Evolutionary conservation across 1,140 invertebrate genomes (phyloP).

Genomic region (Drosophila paulistorum): DNA sequence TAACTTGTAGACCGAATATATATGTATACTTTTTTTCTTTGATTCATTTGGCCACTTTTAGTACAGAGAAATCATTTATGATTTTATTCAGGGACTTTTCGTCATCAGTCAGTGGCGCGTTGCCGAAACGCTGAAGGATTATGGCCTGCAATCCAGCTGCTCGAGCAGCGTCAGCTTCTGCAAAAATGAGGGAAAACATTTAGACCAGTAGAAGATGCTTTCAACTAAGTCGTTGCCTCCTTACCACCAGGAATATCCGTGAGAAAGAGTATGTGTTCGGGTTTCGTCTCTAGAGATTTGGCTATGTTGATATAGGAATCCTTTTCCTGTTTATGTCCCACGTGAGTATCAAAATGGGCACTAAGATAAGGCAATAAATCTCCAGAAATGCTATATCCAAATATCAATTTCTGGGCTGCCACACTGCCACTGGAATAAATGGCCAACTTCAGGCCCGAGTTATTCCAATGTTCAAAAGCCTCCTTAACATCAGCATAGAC

Average conservation of each 20-base stretch:
- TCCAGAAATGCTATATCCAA: slow-evolving; percentile 89
- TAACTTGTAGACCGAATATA: slow-evolving; percentile 28
- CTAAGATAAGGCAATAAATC: slow-evolving; percentile 90
- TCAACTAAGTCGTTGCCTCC: too few species aligned
- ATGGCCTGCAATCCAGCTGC: slow-evolving; percentile 88
- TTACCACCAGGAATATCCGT: slow-evolving; percentile 93
- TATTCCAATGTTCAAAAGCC: slow-evolving; percentile 88
- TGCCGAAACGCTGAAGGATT: slow-evolving; percentile 91
- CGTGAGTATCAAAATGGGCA: slow-evolving; percentile 93
- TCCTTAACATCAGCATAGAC: slow-evolving; percentile 93
- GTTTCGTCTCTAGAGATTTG: slow-evolving; percentile 85
- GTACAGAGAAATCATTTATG: slow-evolving; percentile 31
- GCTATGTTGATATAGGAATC: slow-evolving; percentile 91
- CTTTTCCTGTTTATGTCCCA: slow-evolving; percentile 90
- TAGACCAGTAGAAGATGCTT: too few species aligned
- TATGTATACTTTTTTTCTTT: slow-evolving; percentile 25
- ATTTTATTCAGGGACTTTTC: slow-evolving; percentile 38
- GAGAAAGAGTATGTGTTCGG: slow-evolving; percentile 91
- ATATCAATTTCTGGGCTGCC: slow-evolving; percentile 94
- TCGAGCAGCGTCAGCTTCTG: slow-evolving; percentile 92
- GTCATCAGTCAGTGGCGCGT: slow-evolving; percentile 84
- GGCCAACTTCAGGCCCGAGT: slow-evolving; percentile 88
- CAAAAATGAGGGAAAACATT: slow-evolving; percentile 34
- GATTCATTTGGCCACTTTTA: background rate
- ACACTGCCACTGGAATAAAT: slow-evolving; percentile 97